Evolutionary conservation across 2,113 vertebrate genomes (phyloP).

Genomic region (Hyperopisus bebe): DNA sequence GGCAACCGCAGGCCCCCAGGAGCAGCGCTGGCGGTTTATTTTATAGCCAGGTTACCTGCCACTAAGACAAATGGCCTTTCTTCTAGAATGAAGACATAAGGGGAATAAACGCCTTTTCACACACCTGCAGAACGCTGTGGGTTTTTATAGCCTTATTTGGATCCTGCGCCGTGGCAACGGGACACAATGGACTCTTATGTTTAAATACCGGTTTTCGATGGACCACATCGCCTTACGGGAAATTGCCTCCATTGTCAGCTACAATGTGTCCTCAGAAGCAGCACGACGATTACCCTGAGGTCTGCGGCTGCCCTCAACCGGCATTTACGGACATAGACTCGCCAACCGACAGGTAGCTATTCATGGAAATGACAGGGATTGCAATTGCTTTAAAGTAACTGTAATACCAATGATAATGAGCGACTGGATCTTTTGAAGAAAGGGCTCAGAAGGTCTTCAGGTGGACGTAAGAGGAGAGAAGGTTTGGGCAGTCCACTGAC

Average conservation of each 20-base stretch:
- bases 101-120: neutral
- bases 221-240: neutral
- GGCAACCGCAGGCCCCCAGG: conserved; percentile 13
- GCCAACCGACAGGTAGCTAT: neutral
- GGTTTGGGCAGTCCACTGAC: neutral
- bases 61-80: conserved; percentile 8
- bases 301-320: neutral
- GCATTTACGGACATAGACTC: neutral
- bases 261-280: neutral
- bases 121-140: neutral
- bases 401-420: neutral
- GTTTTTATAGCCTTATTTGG: neutral
- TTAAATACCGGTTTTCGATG: neutral
- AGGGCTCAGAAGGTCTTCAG: neutral
- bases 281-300: neutral
- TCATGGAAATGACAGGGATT: neutral
- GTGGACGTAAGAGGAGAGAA: neutral
- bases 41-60: conserved; percentile 7
- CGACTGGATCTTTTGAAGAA: neutral
- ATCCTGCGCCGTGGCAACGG: neutral
- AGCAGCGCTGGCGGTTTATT: neutral
- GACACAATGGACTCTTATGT: conserved; percentile 1
- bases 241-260: neutral
- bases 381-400: neutral
- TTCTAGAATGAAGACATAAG: neutral